These are phyloP conservation scores for Naso thynnoides DNA, from an alignment of 2,797 vertebrate genomes.

Conservation along the genomic window DNA sequence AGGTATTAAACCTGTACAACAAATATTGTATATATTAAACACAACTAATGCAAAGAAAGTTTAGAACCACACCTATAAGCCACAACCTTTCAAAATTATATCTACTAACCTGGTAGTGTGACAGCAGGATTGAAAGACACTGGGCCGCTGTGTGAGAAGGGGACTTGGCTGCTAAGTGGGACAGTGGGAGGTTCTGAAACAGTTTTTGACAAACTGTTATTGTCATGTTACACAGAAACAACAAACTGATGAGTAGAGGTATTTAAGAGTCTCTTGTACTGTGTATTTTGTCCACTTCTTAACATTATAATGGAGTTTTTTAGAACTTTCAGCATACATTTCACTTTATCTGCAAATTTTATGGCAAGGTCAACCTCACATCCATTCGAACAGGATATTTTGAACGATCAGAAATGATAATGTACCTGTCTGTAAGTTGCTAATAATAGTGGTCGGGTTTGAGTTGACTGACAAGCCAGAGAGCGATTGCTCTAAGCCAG, in stretches of 20 bases:
- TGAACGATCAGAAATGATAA: background rate
- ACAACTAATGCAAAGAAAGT: no score
- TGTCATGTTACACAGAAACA: background rate
- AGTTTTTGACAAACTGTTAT: background rate
- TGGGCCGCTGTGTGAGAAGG: constrained; percentile 80
- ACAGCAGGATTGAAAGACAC: constrained; percentile 83
- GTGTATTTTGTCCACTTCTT: background rate
- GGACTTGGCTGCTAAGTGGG: constrained; percentile 83
- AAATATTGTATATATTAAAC: constrained; percentile 7
- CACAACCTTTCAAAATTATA: background rate
- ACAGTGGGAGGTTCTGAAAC: constrained; percentile 88
- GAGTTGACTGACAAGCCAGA: constrained; percentile 88
- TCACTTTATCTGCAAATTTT: background rate
- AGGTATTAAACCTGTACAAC: constrained; percentile 86
- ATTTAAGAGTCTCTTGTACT: background rate
- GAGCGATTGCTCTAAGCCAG: constrained; percentile 87
- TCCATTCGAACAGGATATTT: constrained; percentile 4
- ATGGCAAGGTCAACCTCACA: background rate
- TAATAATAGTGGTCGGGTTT: constrained; percentile 68
- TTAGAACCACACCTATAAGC: background rate
- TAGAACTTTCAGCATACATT: background rate
- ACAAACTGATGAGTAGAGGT: background rate
- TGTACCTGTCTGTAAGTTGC: constrained; percentile 76
- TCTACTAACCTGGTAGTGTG: constrained; percentile 85
- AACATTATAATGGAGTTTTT: background rate